Conservation (phyloP, 2,888 invertebrate genomes). For the Drosophila seclusa region DNA sequence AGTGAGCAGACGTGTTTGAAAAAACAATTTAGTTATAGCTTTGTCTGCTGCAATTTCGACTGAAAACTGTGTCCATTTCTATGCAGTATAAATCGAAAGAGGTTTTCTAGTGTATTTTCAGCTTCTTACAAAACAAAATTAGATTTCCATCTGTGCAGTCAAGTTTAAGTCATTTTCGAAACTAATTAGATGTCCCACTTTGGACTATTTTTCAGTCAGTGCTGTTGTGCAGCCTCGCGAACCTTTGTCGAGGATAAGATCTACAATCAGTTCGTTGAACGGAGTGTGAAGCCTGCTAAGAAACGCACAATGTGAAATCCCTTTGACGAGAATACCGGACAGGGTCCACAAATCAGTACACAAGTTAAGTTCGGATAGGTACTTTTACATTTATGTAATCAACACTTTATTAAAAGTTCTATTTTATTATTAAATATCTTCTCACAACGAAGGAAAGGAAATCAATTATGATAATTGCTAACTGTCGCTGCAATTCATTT, state of each 20-base stretch:
- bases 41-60: background rate
- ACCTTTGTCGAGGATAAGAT: slow-evolving; percentile 95
- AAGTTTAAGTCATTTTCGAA: background rate
- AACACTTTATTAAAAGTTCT: background rate
- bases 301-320: slow-evolving; percentile 94
- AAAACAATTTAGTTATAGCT: background rate
- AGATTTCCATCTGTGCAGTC: background rate
- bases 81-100: background rate
- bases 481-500: slow-evolving; percentile 8
- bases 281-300: slow-evolving; percentile 91
- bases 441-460: too few species aligned
- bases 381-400: background rate
- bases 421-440: background rate
- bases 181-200: slow-evolving; percentile 91
- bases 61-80: background rate
- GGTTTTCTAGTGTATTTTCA: background rate
- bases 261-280: slow-evolving; percentile 95
- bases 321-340: slow-evolving; percentile 91
- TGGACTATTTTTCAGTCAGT: slow-evolving; percentile 95
- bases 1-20: background rate
- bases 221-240: slow-evolving; percentile 95
- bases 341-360: slow-evolving; percentile 95
- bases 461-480: slow-evolving; percentile 2
- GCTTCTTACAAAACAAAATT: background rate
- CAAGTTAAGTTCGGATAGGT: background rate